phyloP scores from a whole-genome alignment of 2,888 invertebrate genomes.

The Chymomyza caudatula region DNA sequence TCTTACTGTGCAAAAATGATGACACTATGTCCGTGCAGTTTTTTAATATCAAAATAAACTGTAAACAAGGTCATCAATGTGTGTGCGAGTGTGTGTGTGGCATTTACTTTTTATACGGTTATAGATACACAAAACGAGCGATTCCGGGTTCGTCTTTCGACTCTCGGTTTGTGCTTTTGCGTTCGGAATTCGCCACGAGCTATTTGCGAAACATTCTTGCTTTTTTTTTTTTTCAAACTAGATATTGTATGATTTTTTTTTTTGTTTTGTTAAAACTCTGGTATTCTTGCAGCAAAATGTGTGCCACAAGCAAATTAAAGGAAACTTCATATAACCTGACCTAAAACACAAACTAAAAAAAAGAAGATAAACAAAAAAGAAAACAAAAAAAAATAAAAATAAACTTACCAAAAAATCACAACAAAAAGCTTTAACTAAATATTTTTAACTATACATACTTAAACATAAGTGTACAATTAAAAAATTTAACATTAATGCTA shows the following conservation, averaged over 20 bases:
- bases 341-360: conserved; percentile 2
- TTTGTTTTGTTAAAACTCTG: conserved; percentile 1
- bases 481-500: neutral
- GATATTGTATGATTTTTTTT: neutral
- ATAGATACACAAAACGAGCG: conserved; percentile 38
- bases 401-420: conserved; percentile 26
- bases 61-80: conserved; percentile 63
- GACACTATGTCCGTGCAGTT: conserved; percentile 34
- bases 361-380: conserved; percentile 16
- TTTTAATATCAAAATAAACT: conserved; percentile 70
- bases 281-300: conserved; percentile 65
- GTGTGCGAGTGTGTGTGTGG: conserved; percentile 29
- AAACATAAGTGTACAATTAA: neutral
- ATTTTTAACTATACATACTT: conserved; percentile 18
- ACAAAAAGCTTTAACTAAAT: conserved; percentile 66
- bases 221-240: neutral
- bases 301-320: conserved; percentile 63
- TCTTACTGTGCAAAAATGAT: neutral
- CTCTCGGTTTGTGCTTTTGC: neutral
- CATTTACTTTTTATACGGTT: conserved; percentile 24
- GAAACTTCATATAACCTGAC: conserved; percentile 66
- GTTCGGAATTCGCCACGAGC: neutral
- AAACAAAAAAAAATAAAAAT: conserved; percentile 12
- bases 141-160: neutral
- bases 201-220: neutral